phyloP scores from a whole-genome alignment of 2,113 vertebrate genomes.

The Actinemys pallida region DNA sequence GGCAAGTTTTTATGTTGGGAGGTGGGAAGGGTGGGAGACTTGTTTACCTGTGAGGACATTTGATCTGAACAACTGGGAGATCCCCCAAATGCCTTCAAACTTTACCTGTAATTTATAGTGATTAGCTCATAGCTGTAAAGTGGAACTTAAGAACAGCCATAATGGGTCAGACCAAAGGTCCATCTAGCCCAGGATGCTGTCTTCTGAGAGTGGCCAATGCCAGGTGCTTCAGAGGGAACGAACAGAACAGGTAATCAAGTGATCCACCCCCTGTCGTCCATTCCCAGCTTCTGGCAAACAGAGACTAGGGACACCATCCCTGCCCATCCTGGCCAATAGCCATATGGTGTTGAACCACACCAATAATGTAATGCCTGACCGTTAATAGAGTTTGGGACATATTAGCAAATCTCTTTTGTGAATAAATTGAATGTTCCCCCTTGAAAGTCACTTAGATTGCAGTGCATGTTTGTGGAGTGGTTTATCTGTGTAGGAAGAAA shows the following conservation, averaged over 20 bases:
- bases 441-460: constrained; percentile 9
- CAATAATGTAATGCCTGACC: not conserved
- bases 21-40: not conserved
- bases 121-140: not conserved
- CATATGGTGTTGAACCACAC: not conserved
- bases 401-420: not conserved
- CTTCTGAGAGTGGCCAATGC: too few species aligned
- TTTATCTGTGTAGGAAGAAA: not conserved
- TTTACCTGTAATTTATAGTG: constrained; percentile 11
- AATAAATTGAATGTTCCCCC: constrained; percentile 29
- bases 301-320: too few species aligned
- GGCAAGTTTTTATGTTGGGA: not conserved
- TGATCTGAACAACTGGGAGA: not conserved
- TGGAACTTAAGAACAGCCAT: not conserved
- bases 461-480: constrained; percentile 1
- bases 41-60: not conserved
- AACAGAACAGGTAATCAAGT: too few species aligned
- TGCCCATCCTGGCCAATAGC: too few species aligned
- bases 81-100: accelerated
- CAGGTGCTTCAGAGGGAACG: too few species aligned
- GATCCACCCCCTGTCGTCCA: too few species aligned
- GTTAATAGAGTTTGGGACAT: constrained; percentile 46
- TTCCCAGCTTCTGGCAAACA: too few species aligned
- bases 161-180: too few species aligned
- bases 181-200: too few species aligned